Conservation (phyloP, 2,113 vertebrate genomes). For the Ochotona princeps region DNA sequence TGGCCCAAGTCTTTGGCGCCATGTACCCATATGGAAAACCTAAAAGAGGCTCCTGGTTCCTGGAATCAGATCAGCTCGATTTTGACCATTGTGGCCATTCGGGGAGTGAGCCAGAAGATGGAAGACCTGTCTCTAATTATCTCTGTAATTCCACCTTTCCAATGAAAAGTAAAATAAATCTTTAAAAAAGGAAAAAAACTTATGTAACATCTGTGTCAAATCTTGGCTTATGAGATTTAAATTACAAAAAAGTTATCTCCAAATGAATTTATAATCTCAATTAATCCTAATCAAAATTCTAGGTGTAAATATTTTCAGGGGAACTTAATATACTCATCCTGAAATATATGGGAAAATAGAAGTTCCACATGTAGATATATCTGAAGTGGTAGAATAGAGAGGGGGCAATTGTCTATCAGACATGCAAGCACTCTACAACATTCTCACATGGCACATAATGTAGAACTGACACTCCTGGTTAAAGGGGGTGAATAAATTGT, state of each 20-base stretch:
- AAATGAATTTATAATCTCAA: neutral
- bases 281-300: slow-evolving; percentile 11
- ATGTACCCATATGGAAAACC: too few relatives aligned
- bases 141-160: too few relatives aligned
- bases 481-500: neutral
- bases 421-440: neutral
- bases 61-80: too few relatives aligned
- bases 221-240: neutral
- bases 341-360: neutral
- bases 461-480: neutral
- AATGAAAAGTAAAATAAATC: too few relatives aligned
- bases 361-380: neutral
- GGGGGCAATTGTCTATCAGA: neutral
- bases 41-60: too few relatives aligned
- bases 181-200: too few relatives aligned
- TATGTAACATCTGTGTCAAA: too few relatives aligned
- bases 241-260: neutral
- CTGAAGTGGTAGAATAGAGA: slow-evolving; percentile 16
- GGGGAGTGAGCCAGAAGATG: too few relatives aligned
- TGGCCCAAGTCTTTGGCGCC: too few relatives aligned
- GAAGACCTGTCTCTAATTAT: too few relatives aligned
- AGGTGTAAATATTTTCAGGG: neutral
- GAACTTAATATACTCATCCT: slow-evolving; percentile 1
- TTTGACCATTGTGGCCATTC: too few relatives aligned
- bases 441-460: neutral